These are phyloP conservation scores for Urechis unicinctus DNA, from an alignment of 2,888 invertebrate species.

Conservation along the genomic window DNA sequence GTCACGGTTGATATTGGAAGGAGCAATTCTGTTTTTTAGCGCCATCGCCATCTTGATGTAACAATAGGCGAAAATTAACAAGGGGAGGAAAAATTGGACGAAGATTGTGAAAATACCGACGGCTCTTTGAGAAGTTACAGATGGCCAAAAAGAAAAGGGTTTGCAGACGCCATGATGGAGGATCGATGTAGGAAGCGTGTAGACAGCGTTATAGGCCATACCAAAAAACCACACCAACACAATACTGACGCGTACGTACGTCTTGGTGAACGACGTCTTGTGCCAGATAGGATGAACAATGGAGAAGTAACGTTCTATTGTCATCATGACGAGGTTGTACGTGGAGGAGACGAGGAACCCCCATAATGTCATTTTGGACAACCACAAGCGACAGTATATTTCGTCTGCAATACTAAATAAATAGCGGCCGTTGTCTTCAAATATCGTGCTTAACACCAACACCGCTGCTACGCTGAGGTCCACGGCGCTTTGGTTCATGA, in stretches of 20 bases:
- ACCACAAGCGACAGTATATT: conserved; percentile 13
- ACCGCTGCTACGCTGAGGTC: conserved; percentile 15
- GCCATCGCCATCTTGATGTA: conserved; percentile 9
- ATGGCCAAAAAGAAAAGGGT: conserved; percentile 3
- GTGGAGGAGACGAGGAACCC: conserved; percentile 11
- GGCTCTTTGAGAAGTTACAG: not conserved
- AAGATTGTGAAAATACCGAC: conserved; percentile 3
- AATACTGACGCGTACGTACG: conserved; percentile 1
- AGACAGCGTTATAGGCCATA: conserved; percentile 5
- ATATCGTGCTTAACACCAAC: conserved; percentile 9
- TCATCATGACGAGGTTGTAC: conserved; percentile 14
- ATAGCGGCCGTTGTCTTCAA: conserved; percentile 1
- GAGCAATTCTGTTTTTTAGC: not conserved
- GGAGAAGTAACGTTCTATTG: conserved; percentile 14
- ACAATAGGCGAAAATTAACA: conserved; percentile 2
- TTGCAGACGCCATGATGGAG: conserved; percentile 3
- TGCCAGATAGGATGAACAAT: conserved; percentile 15
- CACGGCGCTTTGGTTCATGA: conserved; percentile 14
- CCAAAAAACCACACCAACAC: conserved; percentile 9
- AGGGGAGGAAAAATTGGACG: conserved; percentile 11
- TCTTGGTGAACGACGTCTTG: conserved; percentile 6
- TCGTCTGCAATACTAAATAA: conserved; percentile 3
- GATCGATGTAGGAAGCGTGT: conserved; percentile 6
- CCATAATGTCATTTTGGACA: conserved; percentile 8
- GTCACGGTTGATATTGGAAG: not conserved